Percentiles rank a stretch among this genome's conserved stretches.
Evolutionary conservation across 2,888 invertebrate genomes (phyloP).

Genomic region (Tiliacea aurago): DNA sequence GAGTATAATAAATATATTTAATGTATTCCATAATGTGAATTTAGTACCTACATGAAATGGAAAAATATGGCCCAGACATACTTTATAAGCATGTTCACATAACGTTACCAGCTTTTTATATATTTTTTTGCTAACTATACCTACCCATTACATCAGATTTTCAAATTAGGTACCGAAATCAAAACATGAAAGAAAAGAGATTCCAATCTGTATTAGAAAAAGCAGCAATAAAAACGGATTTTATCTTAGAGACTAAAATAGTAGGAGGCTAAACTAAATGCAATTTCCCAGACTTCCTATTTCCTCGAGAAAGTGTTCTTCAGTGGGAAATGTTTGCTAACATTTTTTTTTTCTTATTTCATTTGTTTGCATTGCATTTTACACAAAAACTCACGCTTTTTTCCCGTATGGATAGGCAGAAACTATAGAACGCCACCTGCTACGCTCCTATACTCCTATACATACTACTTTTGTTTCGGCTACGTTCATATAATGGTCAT

Average conservation of each 20-base stretch:
- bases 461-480: too few species aligned
- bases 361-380: slow-evolving; percentile 4
- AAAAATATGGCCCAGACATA: neutral
- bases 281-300: slow-evolving; percentile 30
- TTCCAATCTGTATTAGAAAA: slow-evolving; percentile 6
- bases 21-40: neutral
- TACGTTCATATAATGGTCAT: too few species aligned
- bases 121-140: neutral
- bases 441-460: too few species aligned
- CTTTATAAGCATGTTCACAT: neutral
- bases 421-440: too few species aligned
- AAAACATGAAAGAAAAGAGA: neutral
- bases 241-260: slow-evolving; percentile 14
- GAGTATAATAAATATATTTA: neutral
- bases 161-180: neutral
- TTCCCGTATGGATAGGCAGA: too few species aligned
- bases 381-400: too few species aligned
- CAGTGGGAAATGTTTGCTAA: slow-evolving; percentile 13
- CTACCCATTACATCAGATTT: neutral
- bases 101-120: too few species aligned
- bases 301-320: slow-evolving; percentile 14
- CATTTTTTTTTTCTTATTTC: slow-evolving; percentile 8
- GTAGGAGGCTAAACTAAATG: slow-evolving; percentile 27
- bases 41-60: neutral
- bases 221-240: slow-evolving; percentile 25